Conservation (phyloP, 2,888 invertebrate genomes). For the Andricus curvator region DNA sequence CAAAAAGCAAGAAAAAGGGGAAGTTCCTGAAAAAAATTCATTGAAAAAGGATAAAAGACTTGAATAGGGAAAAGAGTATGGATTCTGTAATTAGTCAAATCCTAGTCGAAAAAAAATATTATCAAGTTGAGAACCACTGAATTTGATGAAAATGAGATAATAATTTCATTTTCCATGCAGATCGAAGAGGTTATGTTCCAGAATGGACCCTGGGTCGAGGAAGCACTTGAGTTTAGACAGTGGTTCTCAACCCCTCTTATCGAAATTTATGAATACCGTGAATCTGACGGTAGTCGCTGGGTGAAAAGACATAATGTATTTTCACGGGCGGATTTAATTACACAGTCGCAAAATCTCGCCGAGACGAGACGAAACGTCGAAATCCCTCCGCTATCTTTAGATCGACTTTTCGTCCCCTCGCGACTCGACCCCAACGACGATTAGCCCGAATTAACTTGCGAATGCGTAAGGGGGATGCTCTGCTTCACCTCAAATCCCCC, state of each 20-base stretch:
- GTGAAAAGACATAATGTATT: neutral
- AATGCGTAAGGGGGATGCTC: slow-evolving; percentile 34
- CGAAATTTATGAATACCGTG: too few relatives aligned
- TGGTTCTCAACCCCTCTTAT: too few relatives aligned
- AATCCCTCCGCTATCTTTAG: slow-evolving; percentile 32
- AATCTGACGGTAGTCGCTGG: neutral
- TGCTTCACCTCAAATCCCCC: slow-evolving; percentile 9
- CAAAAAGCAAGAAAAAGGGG: too few relatives aligned
- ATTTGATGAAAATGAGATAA: neutral
- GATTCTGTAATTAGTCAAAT: too few relatives aligned
- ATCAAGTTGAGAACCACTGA: neutral
- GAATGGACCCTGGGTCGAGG: too few relatives aligned
- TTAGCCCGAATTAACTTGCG: slow-evolving; percentile 66
- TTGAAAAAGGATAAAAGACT: too few relatives aligned
- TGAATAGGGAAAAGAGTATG: too few relatives aligned
- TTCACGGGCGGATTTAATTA: neutral
- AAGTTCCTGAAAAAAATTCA: too few relatives aligned
- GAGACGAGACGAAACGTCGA: slow-evolving; percentile 10
- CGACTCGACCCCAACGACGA: slow-evolving; percentile 57
- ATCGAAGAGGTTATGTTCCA: too few relatives aligned
- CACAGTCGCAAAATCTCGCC: neutral
- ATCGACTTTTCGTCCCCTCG: slow-evolving; percentile 50
- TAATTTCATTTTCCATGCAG: too few relatives aligned
- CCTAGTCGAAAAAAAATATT: neutral
- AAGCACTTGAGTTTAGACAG: too few relatives aligned